Conservation (phyloP, 2,113 vertebrate species). For the Podarcis cretensis region DNA sequence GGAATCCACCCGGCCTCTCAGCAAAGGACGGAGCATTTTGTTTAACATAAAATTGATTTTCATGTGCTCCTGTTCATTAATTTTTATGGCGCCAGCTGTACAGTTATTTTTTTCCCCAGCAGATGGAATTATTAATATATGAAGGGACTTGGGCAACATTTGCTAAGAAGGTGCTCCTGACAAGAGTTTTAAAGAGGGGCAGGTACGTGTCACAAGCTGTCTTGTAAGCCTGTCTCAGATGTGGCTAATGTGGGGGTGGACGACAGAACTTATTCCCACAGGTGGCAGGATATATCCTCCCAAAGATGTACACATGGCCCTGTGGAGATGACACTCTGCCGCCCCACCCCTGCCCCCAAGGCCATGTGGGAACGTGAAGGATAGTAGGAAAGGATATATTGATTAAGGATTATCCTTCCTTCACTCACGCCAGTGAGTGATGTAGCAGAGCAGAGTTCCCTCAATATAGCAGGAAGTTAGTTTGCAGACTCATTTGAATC, state of each 20-base stretch:
- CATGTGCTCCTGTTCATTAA: conserved; percentile 62
- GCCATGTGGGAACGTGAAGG: too few species aligned
- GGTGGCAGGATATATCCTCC: too few species aligned
- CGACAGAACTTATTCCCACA: neutral
- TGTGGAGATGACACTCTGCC: too few species aligned
- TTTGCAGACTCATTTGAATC: too few species aligned
- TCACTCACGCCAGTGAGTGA: too few species aligned
- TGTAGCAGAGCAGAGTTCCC: too few species aligned
- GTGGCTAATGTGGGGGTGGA: neutral
- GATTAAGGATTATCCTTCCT: too few species aligned
- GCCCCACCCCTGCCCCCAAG: too few species aligned
- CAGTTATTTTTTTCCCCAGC: conserved; percentile 46
- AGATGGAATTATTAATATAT: conserved; percentile 73
- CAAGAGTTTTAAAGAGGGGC: conserved; percentile 8
- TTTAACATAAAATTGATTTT: conserved; percentile 66
- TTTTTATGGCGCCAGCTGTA: conserved; percentile 64
- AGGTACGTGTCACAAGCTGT: neutral
- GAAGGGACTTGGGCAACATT: conserved; percentile 30
- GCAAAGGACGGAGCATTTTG: conserved; percentile 43
- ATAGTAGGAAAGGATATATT: too few species aligned
- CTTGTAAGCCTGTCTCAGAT: neutral
- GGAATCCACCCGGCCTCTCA: neutral
- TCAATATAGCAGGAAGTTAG: too few species aligned
- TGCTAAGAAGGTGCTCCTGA: neutral
- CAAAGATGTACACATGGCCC: too few species aligned